phyloP scores from a whole-genome alignment of 2,113 vertebrate species.

The Tauraco erythrolophus region DNA sequence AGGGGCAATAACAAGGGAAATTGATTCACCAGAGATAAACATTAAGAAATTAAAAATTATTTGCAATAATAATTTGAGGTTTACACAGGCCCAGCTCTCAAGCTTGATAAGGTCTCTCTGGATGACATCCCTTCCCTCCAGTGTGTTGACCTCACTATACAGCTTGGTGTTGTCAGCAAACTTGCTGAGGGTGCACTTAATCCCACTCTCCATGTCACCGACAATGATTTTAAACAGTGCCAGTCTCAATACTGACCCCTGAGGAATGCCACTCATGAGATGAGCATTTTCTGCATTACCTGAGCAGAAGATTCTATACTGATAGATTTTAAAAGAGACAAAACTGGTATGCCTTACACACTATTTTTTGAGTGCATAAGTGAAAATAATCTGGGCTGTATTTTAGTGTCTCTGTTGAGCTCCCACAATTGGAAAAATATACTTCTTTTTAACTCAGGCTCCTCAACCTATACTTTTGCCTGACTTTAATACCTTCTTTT shows the following conservation, averaged over 20 bases:
- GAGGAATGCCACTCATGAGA: background rate
- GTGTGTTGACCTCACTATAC: no score
- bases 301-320: background rate
- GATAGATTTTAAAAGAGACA: background rate
- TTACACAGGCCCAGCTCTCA: no score
- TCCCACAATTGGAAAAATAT: background rate
- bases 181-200: no score
- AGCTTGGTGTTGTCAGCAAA: no score
- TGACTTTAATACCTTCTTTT: background rate
- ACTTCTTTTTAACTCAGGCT: background rate
- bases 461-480: background rate
- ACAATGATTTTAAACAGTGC: no score
- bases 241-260: no score
- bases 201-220: no score
- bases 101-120: no score
- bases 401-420: background rate
- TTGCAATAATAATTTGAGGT: background rate
- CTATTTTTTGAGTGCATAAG: background rate
- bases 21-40: fast-evolving
- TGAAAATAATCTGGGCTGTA: background rate
- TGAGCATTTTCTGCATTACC: background rate
- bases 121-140: no score
- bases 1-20: background rate
- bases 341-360: background rate
- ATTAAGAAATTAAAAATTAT: background rate